Evolutionary conservation across 1,140 invertebrate genomes (phyloP), one percentile per base, ranked within the genome.

Genomic region (Drosophila ambigua): DNA sequence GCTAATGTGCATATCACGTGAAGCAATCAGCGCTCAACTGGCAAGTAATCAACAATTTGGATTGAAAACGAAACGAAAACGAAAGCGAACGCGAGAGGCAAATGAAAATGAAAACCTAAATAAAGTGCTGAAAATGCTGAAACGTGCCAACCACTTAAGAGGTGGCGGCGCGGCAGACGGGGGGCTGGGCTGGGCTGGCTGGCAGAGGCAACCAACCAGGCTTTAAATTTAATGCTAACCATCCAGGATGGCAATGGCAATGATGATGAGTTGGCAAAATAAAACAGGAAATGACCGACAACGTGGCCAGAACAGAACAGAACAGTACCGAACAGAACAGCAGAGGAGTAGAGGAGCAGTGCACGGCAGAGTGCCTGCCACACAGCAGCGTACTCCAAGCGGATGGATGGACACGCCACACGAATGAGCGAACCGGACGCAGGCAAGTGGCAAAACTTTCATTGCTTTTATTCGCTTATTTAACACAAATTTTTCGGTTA

Each of bases 401-500:
- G n/a, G 64, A 53, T 65, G 49, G 66, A 65, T 49, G 61, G 53
- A 60, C 65, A 69, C 53, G 53, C 41, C 35, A 48, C 26, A 53
- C 44, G 39, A 57, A 49, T 58, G 28, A 58, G 46, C 28, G 48
- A 35, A 49, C 43, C 62, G 73, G 71, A 76, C 62, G 75, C 53
- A 68, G 80, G 67, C 67, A 81, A 87, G 77, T 87, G 82, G 77
- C 77, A 51, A 77, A 87, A 84, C 69, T 78, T 85, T 82, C 82
- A 82, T 78, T 87, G 74, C 74, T 87, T 85, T 87, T 75, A 87
- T 82, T 60, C 83, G 83, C 83, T 82, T 88, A 85, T 85, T 85
- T 87, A 85, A 81, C 83, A 85, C 82, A 82, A 50, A 87, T 85
- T 88, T 81, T 74, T 82, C 74, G 78, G 83, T 58, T 75, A 75